Evolutionary conservation across 2,888 invertebrate species (phyloP).

Genomic region (Esperia sulphurella): DNA sequence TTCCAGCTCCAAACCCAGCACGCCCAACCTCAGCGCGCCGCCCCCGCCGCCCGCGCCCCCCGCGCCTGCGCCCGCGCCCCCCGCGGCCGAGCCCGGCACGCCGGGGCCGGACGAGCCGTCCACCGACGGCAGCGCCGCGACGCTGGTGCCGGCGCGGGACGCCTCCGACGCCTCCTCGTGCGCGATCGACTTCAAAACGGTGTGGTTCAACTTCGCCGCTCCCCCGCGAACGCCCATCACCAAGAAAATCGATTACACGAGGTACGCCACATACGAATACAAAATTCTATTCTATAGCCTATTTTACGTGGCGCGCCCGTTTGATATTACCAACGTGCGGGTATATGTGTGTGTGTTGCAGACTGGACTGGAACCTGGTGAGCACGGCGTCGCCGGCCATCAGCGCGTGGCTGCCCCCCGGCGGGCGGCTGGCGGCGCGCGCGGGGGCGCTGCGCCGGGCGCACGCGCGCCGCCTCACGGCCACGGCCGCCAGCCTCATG

Average conservation of each 20-base stretch:
- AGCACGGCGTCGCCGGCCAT: conserved; percentile 98
- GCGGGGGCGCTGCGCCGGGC: conserved; percentile 89
- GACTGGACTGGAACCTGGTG: conserved; percentile 96
- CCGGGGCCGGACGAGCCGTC: conserved; percentile 49
- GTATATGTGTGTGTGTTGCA: conserved; percentile 35
- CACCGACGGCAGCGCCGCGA: conserved; percentile 56
- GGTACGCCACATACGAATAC: conserved; percentile 59
- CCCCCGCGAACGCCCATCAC: conserved; percentile 97
- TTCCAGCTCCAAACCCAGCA: conserved; percentile 79
- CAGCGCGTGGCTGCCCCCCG: conserved; percentile 98
- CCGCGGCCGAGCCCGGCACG: conserved; percentile 63
- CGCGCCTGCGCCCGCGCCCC: conserved; percentile 51
- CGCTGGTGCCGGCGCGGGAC: conserved; percentile 74
- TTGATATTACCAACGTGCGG: no score
- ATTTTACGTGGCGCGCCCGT: no score
- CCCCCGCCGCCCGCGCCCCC: conserved; percentile 51
- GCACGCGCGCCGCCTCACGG: conserved; percentile 88
- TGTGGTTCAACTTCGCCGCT: conserved; percentile 99
- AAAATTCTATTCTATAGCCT: no score
- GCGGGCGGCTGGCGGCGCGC: conserved; percentile 92
- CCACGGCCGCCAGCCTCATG: conserved; percentile 96
- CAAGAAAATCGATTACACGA: conserved; percentile 95
- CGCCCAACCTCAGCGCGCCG: conserved; percentile 72
- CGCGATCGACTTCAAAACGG: conserved; percentile 91
- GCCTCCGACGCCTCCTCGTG: conserved; percentile 91